Evolutionary conservation across 2,113 vertebrate species (phyloP).

Genomic region (Cyphomyrus discorhynchus): DNA sequence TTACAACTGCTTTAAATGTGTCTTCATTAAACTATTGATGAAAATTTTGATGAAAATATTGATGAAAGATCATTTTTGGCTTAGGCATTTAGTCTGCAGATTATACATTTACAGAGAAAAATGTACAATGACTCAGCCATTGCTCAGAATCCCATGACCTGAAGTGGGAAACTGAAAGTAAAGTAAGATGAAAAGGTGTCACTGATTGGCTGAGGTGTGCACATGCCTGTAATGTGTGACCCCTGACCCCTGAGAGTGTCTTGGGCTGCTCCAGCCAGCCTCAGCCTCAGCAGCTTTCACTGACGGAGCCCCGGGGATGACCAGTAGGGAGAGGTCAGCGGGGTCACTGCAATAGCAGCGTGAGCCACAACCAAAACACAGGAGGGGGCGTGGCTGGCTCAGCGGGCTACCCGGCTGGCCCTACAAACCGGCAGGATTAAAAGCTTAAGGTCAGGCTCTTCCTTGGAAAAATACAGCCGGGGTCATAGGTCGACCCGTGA

Average conservation of each 20-base stretch:
- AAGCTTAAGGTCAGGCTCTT: conserved; percentile 44
- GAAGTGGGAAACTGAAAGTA: conserved; percentile 11
- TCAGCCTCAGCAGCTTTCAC: conserved; percentile 36
- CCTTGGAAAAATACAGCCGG: conserved; percentile 55
- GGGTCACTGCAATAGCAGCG: conserved; percentile 64
- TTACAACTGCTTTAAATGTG: background rate
- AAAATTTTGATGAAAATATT: background rate
- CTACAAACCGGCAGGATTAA: conserved; percentile 44
- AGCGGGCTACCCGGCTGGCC: conserved; percentile 31
- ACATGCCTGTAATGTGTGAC: conserved; percentile 41
- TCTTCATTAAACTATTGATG: background rate
- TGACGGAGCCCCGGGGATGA: conserved; percentile 44
- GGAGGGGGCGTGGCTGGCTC: conserved; percentile 33
- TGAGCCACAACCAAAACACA: conserved; percentile 65
- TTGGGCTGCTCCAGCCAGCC: conserved; percentile 22
- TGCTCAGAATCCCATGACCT: background rate
- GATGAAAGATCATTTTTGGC: background rate
- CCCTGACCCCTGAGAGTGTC: conserved; percentile 48
- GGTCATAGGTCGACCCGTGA: conserved; percentile 47
- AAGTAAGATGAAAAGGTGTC: conserved; percentile 17
- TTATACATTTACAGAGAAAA: background rate
- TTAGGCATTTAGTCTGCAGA: background rate
- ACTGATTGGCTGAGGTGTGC: conserved; percentile 37
- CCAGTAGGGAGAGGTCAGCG: conserved; percentile 43
- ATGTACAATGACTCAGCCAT: background rate